These are phyloP conservation scores for Pyrrhosoma nymphula DNA, from an alignment of 2,888 invertebrate genomes.

Conservation along the genomic window DNA sequence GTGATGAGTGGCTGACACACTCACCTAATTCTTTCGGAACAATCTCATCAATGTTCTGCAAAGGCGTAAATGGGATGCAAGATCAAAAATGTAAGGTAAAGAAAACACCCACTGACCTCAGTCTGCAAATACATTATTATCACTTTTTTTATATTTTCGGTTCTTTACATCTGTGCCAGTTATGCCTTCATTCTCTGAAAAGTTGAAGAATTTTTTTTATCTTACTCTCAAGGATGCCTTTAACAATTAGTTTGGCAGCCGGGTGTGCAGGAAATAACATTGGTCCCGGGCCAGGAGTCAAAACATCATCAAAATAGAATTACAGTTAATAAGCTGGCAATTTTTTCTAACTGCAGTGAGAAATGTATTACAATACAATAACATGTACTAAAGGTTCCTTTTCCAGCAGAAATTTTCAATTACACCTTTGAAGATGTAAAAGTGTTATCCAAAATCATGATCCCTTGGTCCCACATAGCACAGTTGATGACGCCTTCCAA, in stretches of 20 bases:
- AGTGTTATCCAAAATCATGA: slow-evolving; percentile 66
- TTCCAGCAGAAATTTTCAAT: slow-evolving; percentile 68
- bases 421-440: slow-evolving; percentile 68
- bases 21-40: slow-evolving; percentile 67
- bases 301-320: slow-evolving; percentile 67
- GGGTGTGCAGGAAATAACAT: slow-evolving; percentile 66
- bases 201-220: slow-evolving; percentile 59
- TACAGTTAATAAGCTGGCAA: slow-evolving; percentile 66
- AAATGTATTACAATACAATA: slow-evolving; percentile 66
- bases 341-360: slow-evolving; percentile 66
- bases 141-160: slow-evolving; percentile 63
- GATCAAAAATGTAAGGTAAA: slow-evolving; percentile 66
- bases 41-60: slow-evolving; percentile 67
- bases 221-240: slow-evolving; percentile 57
- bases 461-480: slow-evolving; percentile 66
- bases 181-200: slow-evolving; percentile 62
- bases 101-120: slow-evolving; percentile 67
- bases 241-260: slow-evolving; percentile 65
- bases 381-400: slow-evolving; percentile 55
- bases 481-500: slow-evolving; percentile 65
- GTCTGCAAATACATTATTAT: slow-evolving; percentile 67
- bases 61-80: slow-evolving; percentile 65
- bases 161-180: slow-evolving; percentile 65
- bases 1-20: slow-evolving; percentile 68
- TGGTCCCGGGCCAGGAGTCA: slow-evolving; percentile 66